These are phyloP conservation scores for Drosophila erecta DNA, from an alignment of 1,140 invertebrate species.

Conservation along the genomic window DNA sequence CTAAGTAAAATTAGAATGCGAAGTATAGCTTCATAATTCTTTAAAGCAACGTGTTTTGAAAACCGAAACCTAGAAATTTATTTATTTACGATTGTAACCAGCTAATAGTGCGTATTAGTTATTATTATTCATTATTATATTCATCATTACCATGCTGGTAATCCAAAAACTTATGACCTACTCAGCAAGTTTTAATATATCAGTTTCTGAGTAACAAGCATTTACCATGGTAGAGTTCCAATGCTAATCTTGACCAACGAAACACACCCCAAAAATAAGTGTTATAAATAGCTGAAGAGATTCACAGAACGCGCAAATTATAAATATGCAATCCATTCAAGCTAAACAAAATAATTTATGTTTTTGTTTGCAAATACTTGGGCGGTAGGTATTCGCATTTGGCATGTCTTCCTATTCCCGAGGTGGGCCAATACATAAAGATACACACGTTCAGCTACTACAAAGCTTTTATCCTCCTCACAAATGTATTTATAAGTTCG, in stretches of 20 bases:
- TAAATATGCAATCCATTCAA: conserved; percentile 50
- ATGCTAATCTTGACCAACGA: conserved; percentile 51
- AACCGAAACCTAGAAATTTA: too few species aligned
- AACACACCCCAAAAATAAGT: conserved; percentile 31
- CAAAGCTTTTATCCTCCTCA: conserved; percentile 30
- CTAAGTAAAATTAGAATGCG: too few species aligned
- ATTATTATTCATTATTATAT: too few species aligned
- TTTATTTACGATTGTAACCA: too few species aligned
- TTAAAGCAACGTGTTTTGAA: too few species aligned
- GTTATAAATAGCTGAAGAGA: conserved; percentile 24
- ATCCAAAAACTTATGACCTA: neutral
- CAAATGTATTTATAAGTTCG: conserved; percentile 70
- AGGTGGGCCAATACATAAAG: conserved; percentile 32
- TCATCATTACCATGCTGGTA: too few species aligned
- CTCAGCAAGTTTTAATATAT: neutral
- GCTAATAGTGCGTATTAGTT: too few species aligned
- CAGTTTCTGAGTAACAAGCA: neutral
- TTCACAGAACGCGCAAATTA: conserved; percentile 36
- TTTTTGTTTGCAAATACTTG: conserved; percentile 81
- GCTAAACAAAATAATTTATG: conserved; percentile 72
- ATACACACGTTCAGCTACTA: conserved; percentile 3
- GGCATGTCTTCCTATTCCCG: conserved; percentile 53
- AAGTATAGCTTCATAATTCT: too few species aligned
- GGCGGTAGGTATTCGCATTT: conserved; percentile 60
- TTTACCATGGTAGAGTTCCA: conserved; percentile 16